These are phyloP conservation scores for Procambarus virginalis DNA, from an alignment of 1,140 invertebrate species.

Conservation along the genomic window DNA sequence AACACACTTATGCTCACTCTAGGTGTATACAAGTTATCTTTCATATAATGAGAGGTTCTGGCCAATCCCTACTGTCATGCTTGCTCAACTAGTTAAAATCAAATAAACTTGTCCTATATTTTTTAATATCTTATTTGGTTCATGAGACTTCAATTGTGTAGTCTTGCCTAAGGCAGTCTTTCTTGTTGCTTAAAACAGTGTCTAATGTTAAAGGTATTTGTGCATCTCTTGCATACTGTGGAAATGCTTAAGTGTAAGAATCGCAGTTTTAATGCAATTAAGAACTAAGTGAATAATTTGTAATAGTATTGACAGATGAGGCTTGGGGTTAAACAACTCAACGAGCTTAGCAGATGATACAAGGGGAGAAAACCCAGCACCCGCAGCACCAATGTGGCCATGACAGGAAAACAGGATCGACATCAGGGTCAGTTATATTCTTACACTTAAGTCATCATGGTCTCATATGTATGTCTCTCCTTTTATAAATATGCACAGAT, in stretches of 20 bases:
- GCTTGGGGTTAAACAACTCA: conserved; percentile 33
- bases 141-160: no score
- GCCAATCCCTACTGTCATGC: no score
- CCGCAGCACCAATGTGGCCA: conserved; percentile 81
- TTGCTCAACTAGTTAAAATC: no score
- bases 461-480: no score
- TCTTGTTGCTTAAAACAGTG: not conserved
- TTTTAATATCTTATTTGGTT: no score
- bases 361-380: not conserved
- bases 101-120: no score
- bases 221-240: no score
- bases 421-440: conserved; percentile 75
- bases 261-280: not conserved
- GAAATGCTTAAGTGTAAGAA: not conserved
- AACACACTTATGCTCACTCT: no score
- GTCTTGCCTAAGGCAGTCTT: no score
- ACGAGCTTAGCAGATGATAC: not conserved
- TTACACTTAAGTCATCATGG: not conserved
- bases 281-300: not conserved
- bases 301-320: conserved; percentile 57
- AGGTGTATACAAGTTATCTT: no score
- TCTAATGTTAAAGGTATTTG: not conserved
- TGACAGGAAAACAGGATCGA: conserved; percentile 91
- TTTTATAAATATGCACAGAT: no score
- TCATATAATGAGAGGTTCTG: no score